phyloP scores from a whole-genome alignment of 2,888 invertebrate genomes.

The Diloba caeruleocephala region DNA sequence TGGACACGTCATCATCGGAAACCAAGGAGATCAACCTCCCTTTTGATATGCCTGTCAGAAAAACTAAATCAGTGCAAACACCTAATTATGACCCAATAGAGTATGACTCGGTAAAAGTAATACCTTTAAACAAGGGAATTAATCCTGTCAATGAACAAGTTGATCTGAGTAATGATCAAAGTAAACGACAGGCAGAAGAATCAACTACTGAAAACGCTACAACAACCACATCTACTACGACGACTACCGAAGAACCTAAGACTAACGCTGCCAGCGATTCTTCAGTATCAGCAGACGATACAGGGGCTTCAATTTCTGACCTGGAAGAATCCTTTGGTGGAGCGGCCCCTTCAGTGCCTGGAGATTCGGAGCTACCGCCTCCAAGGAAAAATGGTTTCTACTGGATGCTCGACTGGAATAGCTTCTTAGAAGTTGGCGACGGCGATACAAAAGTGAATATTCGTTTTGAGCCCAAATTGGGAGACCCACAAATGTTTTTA shows the following conservation, averaged over 20 bases:
- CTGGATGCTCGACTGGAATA: constrained; percentile 96
- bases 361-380: constrained; percentile 90
- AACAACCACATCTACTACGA: constrained; percentile 52
- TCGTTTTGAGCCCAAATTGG: constrained; percentile 94
- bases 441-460: constrained; percentile 93
- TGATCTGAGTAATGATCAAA: constrained; percentile 67
- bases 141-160: constrained; percentile 72
- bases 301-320: constrained; percentile 89
- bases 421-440: constrained; percentile 95
- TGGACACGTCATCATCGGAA: constrained; percentile 82
- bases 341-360: constrained; percentile 86
- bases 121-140: constrained; percentile 78
- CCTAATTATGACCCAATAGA: constrained; percentile 78
- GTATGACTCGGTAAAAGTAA: constrained; percentile 81
- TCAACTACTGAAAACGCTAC: constrained; percentile 23
- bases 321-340: constrained; percentile 94
- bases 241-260: constrained; percentile 63
- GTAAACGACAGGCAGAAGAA: constrained; percentile 73
- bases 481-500: constrained; percentile 94
- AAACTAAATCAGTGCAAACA: constrained; percentile 66
- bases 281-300: constrained; percentile 81
- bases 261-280: constrained; percentile 63
- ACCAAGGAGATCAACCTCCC: constrained; percentile 72
- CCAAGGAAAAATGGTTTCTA: constrained; percentile 94
- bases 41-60: constrained; percentile 76